phyloP scores from a whole-genome alignment of 2,888 invertebrate genomes.

The Tinea pellionella region DNA sequence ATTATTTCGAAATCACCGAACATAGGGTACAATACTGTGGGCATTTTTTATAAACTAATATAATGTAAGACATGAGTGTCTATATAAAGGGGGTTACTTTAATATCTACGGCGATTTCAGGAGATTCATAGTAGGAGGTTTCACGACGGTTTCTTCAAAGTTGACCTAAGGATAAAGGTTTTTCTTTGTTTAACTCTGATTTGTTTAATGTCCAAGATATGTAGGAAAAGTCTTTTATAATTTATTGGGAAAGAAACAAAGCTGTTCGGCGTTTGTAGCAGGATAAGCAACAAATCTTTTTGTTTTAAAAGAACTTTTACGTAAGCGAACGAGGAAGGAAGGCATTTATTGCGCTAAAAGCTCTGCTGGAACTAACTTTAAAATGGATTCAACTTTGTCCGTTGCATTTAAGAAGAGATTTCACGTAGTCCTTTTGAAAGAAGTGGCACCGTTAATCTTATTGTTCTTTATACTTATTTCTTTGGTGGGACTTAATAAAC shows the following conservation, averaged over 20 bases:
- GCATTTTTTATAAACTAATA: too few relatives aligned
- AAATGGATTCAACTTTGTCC: constrained; percentile 67
- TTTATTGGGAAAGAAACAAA: not conserved
- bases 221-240: not conserved
- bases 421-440: constrained; percentile 36
- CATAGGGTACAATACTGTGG: too few relatives aligned
- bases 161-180: too few relatives aligned
- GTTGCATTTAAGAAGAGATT: constrained; percentile 50
- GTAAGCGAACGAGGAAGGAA: constrained; percentile 59
- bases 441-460: constrained; percentile 43
- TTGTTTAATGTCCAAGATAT: not conserved
- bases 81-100: too few relatives aligned
- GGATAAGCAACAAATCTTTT: constrained; percentile 50
- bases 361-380: constrained; percentile 62
- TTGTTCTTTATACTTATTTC: constrained; percentile 37
- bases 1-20: too few relatives aligned
- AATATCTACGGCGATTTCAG: too few relatives aligned
- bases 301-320: constrained; percentile 65
- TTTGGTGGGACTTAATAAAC: constrained; percentile 21
- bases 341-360: constrained; percentile 69
- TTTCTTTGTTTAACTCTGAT: not conserved
- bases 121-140: too few relatives aligned
- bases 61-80: too few relatives aligned
- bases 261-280: constrained; percentile 12
- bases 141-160: too few relatives aligned